A percentile compares a stretch with the other conserved stretches of the same genome.
These are phyloP conservation scores for Glareola pratincola DNA, from an alignment of 2,113 vertebrate species.

Conservation along the genomic window DNA sequence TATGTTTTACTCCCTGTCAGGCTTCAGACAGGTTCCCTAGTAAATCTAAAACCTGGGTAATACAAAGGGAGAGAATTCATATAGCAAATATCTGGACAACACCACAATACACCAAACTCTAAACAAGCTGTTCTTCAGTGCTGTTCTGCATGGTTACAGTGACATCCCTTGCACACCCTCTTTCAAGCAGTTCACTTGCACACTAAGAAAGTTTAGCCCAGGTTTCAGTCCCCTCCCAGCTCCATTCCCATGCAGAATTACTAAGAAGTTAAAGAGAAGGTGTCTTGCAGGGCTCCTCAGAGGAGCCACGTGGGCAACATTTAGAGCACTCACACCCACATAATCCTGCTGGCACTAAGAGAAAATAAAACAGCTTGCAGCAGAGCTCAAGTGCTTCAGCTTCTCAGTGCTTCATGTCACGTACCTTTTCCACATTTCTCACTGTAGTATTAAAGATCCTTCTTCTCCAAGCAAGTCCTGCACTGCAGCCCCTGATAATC, in stretches of 20 bases:
- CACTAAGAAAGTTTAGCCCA: neutral
- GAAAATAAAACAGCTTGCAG: neutral
- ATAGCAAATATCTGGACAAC: neutral
- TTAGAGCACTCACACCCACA: neutral
- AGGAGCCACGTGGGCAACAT: neutral
- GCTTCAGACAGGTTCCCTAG: neutral
- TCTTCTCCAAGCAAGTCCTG: neutral
- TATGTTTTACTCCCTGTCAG: neutral
- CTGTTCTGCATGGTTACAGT: neutral
- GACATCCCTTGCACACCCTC: neutral
- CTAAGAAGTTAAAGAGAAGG: neutral
- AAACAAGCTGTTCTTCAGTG: neutral
- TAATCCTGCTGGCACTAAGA: neutral
- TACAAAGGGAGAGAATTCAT: neutral
- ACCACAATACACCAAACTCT: neutral
- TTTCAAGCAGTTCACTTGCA: neutral
- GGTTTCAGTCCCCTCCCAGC: neutral
- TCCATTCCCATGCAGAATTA: neutral
- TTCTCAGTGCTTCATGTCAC: neutral
- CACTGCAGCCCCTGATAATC: neutral
- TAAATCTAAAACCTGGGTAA: neutral
- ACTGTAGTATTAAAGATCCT: fast-evolving
- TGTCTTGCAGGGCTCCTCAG: neutral
- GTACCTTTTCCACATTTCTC: neutral
- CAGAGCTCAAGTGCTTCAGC: neutral